phyloP scores from a whole-genome alignment of 2,797 vertebrate species.

The Sebastolobus altivelis region DNA sequence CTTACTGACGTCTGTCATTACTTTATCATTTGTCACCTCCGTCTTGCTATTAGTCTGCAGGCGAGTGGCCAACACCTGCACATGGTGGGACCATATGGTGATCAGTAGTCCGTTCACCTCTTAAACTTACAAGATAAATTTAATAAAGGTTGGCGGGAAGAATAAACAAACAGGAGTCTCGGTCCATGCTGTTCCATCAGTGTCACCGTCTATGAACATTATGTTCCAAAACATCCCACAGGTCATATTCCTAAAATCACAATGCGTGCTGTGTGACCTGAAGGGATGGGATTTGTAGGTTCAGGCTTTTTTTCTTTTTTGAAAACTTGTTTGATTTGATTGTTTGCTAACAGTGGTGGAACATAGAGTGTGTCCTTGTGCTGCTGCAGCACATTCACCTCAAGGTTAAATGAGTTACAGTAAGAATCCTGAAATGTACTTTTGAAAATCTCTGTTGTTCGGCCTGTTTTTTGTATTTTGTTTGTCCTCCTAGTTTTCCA shows the following conservation, averaged over 20 bases:
- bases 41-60: background rate
- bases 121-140: background rate
- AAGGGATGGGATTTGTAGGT: background rate
- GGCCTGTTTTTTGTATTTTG: background rate
- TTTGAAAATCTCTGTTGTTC: background rate
- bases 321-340: background rate
- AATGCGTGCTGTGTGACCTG: background rate
- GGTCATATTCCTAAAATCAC: background rate
- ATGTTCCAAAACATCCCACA: background rate
- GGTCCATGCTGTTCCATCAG: background rate
- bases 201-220: background rate
- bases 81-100: background rate
- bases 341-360: background rate
- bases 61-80: background rate
- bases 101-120: background rate
- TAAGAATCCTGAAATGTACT: constrained; percentile 1
- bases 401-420: constrained; percentile 48
- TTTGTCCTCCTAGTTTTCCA: background rate
- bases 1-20: background rate
- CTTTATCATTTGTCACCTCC: background rate
- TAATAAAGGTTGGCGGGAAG: background rate
- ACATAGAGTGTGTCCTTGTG: constrained; percentile 24
- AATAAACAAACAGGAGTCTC: background rate
- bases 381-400: background rate
- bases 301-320: background rate